Conservation (phyloP, 2,113 vertebrate genomes). For the Lophochroa leadbeateri region DNA sequence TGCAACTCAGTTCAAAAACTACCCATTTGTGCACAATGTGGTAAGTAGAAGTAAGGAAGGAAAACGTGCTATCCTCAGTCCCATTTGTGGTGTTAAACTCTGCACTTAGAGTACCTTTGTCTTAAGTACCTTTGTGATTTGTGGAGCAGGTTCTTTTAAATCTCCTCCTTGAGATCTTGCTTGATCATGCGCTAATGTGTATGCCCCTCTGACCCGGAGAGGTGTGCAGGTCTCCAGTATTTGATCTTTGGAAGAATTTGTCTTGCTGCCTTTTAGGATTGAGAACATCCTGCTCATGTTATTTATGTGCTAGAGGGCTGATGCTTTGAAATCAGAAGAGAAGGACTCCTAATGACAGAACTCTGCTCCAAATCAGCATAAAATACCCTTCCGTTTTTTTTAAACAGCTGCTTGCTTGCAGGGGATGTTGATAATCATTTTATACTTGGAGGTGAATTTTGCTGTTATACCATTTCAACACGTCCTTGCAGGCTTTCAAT, state of each 20-base stretch:
- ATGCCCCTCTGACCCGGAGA: background rate
- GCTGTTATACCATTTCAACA: background rate
- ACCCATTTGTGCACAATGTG: constrained; percentile 95
- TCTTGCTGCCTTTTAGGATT: background rate
- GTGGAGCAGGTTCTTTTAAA: background rate
- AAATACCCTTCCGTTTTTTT: background rate
- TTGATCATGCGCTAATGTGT: background rate
- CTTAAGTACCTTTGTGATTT: background rate
- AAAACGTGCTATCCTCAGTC: background rate
- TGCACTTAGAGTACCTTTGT: background rate
- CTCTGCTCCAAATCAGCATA: background rate
- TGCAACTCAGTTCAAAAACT: constrained; percentile 93
- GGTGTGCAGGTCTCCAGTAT: background rate
- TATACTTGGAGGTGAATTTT: background rate
- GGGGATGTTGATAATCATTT: background rate
- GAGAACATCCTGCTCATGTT: background rate
- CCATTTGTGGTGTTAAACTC: background rate
- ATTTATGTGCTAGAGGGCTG: background rate
- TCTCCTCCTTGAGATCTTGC: background rate
- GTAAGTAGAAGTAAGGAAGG: constrained; percentile 77
- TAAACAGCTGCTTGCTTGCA: background rate
- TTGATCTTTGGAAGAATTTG: background rate
- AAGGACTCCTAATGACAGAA: background rate
- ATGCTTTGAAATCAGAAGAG: background rate
- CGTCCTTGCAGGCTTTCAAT: background rate